Percentiles rank a stretch among this genome's conserved stretches.
These are phyloP conservation scores for Oophaga pumilio DNA, from an alignment of 2,113 vertebrate species.

Conservation along the genomic window DNA sequence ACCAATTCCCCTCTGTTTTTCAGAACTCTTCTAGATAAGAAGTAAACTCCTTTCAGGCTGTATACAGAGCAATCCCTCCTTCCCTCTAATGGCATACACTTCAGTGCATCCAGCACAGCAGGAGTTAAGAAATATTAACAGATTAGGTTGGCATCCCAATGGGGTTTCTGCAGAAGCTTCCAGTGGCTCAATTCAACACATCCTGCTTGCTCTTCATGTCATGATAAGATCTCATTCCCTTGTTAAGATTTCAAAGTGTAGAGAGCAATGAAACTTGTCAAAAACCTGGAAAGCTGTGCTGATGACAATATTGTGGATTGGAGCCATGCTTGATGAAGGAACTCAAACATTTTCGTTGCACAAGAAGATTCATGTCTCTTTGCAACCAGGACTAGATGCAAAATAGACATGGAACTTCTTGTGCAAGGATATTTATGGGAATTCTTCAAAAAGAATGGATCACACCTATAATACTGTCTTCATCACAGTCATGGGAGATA, in stretches of 20 bases:
- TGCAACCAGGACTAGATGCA: too few species aligned
- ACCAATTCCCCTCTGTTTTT: constrained; percentile 40
- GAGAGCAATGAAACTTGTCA: background rate
- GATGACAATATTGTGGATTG: too few species aligned
- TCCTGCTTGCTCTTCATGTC: constrained; percentile 45
- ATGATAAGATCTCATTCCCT: constrained; percentile 49
- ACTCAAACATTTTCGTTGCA: too few species aligned
- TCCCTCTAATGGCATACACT: background rate
- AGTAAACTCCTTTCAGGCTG: constrained; percentile 16
- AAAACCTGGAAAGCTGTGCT: background rate
- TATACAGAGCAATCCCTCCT: background rate
- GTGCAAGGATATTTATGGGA: too few species aligned
- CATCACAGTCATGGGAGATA: too few species aligned
- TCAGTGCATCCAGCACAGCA: background rate
- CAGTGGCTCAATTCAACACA: constrained; percentile 48
- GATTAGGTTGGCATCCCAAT: constrained; percentile 30
- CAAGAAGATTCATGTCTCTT: too few species aligned
- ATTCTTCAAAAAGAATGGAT: too few species aligned
- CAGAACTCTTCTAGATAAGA: constrained; percentile 24
- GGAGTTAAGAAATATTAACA: constrained; percentile 45
- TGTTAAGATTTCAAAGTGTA: constrained; percentile 35
- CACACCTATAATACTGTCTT: too few species aligned
- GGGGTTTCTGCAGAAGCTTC: constrained; percentile 47
- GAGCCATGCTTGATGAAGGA: too few species aligned
- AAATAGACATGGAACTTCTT: too few species aligned